Conservation (phyloP, 2,113 vertebrate species). For the Cryptotis parvus region DNA sequence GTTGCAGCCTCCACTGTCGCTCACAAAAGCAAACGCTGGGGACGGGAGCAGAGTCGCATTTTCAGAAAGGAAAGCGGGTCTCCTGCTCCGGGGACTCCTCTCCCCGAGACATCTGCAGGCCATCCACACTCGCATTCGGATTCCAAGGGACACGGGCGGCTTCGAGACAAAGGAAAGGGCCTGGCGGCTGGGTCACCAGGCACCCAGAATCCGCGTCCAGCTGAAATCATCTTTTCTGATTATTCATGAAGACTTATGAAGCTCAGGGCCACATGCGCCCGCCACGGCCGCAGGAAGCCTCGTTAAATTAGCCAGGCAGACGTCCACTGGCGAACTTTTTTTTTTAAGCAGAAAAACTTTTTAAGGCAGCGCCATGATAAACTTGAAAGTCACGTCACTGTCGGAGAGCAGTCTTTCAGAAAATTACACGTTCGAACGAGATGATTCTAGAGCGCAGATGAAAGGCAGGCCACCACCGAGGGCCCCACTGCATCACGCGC, state of each 20-base stretch:
- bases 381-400: not conserved
- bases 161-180: not conserved
- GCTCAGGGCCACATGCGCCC: not conserved
- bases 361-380: constrained; percentile 20
- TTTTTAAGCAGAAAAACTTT: not conserved
- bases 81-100: not conserved
- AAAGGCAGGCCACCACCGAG: not conserved
- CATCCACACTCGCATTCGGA: not conserved
- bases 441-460: not conserved
- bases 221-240: not conserved
- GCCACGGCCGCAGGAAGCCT: not conserved
- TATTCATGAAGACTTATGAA: not conserved
- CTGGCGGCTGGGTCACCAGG: not conserved
- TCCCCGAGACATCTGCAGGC: not conserved
- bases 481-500: not conserved
- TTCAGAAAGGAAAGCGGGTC: not conserved
- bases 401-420: not conserved
- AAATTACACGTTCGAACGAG: not conserved
- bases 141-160: not conserved
- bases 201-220: not conserved
- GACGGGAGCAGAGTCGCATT: not conserved
- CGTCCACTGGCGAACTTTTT: not conserved
- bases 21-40: not conserved
- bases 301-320: not conserved
- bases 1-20: not conserved